A percentile compares a stretch with the other conserved stretches of the same genome.
These are phyloP conservation scores for Aeoliscus strigatus DNA, from an alignment of 2,797 vertebrate species.

Conservation along the genomic window DNA sequence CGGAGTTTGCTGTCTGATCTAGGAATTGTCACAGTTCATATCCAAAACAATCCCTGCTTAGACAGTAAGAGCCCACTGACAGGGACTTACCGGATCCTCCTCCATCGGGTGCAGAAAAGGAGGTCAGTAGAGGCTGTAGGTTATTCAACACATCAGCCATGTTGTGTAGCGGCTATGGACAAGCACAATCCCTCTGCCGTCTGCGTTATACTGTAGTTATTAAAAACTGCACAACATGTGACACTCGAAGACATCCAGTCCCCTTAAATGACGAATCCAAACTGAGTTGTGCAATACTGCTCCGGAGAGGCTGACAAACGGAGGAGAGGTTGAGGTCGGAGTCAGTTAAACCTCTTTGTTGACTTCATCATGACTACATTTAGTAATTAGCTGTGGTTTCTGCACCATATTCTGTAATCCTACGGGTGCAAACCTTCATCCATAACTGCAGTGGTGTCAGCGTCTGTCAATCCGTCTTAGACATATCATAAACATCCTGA, in stretches of 20 bases:
- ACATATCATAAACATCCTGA: constrained; percentile 20
- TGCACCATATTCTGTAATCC: constrained; percentile 23
- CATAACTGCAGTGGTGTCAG: constrained; percentile 21
- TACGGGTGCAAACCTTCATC: constrained; percentile 49
- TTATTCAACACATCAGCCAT: constrained; percentile 56
- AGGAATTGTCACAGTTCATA: constrained; percentile 63
- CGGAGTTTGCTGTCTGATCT: constrained; percentile 58
- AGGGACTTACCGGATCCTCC: constrained; percentile 75
- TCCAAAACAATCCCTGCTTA: constrained; percentile 68
- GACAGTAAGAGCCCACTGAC: constrained; percentile 68
- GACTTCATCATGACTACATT: too few relatives aligned
- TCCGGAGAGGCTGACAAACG: not conserved
- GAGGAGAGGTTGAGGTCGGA: not conserved
- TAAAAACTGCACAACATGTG: not conserved
- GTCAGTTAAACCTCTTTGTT: not conserved
- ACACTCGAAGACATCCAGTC: not conserved
- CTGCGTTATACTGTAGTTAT: constrained; percentile 61
- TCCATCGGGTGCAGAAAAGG: constrained; percentile 73
- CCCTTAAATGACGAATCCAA: not conserved
- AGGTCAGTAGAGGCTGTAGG: constrained; percentile 59
- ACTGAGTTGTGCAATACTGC: constrained; percentile 13
- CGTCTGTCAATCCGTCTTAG: constrained; percentile 43
- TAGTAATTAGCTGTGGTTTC: constrained; percentile 27
- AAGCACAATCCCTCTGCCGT: constrained; percentile 66
- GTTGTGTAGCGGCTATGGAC: constrained; percentile 39